These are phyloP conservation scores for Mythimna pallens DNA, from an alignment of 2,888 invertebrate genomes.

Conservation along the genomic window DNA sequence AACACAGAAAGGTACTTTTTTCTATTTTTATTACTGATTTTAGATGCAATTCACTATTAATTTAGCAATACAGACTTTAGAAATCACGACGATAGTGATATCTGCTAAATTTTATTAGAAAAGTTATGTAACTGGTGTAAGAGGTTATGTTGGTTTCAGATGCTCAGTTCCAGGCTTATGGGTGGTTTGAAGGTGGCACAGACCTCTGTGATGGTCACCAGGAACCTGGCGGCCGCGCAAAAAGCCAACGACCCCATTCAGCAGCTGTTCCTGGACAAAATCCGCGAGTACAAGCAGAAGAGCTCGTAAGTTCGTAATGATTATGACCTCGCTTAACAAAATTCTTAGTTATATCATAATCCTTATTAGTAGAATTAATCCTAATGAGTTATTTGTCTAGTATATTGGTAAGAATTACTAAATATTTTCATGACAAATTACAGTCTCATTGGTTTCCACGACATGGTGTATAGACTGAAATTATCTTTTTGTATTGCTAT, in stretches of 20 bases:
- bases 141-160: slow-evolving; percentile 88
- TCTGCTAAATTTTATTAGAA: slow-evolving; percentile 48
- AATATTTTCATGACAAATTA: neutral
- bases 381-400: neutral
- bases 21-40: slow-evolving; percentile 31
- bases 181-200: slow-evolving; percentile 88
- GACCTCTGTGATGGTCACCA: slow-evolving; percentile 88
- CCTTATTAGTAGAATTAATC: neutral
- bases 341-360: slow-evolving; percentile 14
- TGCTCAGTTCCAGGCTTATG: slow-evolving; percentile 89
- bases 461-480: neutral
- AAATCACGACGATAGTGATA: slow-evolving; percentile 17
- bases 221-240: slow-evolving; percentile 94
- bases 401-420: neutral
- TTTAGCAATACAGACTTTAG: neutral
- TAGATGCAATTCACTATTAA: neutral
- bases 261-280: slow-evolving; percentile 97
- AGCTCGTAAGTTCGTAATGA: slow-evolving; percentile 92
- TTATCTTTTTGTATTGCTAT: too few species aligned
- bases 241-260: slow-evolving; percentile 97
- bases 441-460: neutral
- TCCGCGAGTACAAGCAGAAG: slow-evolving; percentile 96
- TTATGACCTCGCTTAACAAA: slow-evolving; percentile 40
- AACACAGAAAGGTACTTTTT: slow-evolving; percentile 72
- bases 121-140: slow-evolving; percentile 80